Percentiles rank a stretch among this genome's conserved stretches.
These are phyloP conservation scores for Coenonympha arcania DNA, from an alignment of 2,888 invertebrate species.

Conservation along the genomic window DNA sequence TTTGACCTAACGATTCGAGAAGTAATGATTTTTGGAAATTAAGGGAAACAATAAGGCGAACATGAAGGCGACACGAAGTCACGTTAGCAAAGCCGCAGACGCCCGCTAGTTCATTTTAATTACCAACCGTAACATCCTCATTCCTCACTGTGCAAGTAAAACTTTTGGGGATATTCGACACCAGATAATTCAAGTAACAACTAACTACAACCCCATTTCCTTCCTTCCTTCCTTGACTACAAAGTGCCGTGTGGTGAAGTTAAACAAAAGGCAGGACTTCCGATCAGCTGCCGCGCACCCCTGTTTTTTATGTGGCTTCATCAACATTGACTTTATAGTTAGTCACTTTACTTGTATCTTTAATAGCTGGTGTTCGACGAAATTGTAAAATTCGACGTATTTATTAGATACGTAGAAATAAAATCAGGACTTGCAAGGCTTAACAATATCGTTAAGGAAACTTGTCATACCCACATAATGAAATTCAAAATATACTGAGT, in stretches of 20 bases:
- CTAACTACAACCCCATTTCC: constrained; percentile 30
- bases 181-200: constrained; percentile 11
- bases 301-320: constrained; percentile 63
- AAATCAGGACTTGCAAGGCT: too few species aligned
- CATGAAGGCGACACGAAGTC: too few species aligned
- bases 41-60: too few species aligned
- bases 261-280: constrained; percentile 72
- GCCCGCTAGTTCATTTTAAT: too few species aligned
- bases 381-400: too few species aligned
- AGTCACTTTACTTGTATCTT: constrained; percentile 32
- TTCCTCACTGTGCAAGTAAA: background rate
- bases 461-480: too few species aligned
- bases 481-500: too few species aligned
- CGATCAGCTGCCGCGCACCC: constrained; percentile 71
- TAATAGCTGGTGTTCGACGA: background rate
- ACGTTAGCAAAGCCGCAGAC: too few species aligned
- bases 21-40: too few species aligned
- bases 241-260: constrained; percentile 49
- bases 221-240: constrained; percentile 57
- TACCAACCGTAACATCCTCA: background rate
- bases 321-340: constrained; percentile 54
- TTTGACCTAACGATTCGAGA: too few species aligned
- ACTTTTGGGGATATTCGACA: background rate
- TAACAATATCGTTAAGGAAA: too few species aligned
- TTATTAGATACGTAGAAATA: too few species aligned